Conservation (phyloP, 1,140 invertebrate genomes). For the Hycleus phaleratus region DNA sequence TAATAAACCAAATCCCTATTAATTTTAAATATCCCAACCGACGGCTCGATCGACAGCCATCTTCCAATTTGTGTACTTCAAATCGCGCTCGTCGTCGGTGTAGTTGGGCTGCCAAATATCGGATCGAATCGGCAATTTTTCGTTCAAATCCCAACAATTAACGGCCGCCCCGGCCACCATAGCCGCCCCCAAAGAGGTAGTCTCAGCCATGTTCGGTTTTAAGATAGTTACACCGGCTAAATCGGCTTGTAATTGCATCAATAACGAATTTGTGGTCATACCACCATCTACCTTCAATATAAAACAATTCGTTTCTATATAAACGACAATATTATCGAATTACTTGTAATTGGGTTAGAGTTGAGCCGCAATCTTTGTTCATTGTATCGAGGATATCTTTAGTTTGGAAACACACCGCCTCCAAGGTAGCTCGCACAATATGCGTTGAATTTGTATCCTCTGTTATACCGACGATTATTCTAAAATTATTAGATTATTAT, state of each 20-base stretch:
- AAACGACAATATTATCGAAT: background rate
- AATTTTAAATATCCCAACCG: conserved; percentile 56
- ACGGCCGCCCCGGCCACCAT: conserved; percentile 80
- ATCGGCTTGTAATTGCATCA: conserved; percentile 72
- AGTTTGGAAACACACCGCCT: conserved; percentile 78
- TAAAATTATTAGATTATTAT: conserved; percentile 27
- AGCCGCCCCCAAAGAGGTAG: conserved; percentile 82
- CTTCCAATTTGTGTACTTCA: conserved; percentile 83
- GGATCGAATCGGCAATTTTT: conserved; percentile 49
- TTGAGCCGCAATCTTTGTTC: conserved; percentile 76
- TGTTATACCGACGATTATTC: conserved; percentile 71
- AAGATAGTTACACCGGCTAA: conserved; percentile 46
- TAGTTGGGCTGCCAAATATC: conserved; percentile 75
- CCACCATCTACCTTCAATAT: conserved; percentile 75
- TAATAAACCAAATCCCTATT: too few relatives aligned
- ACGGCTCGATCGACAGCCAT: conserved; percentile 83
- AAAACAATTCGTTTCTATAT: conserved; percentile 42
- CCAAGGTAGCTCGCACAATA: conserved; percentile 68
- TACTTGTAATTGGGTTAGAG: conserved; percentile 62
- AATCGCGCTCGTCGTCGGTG: conserved; percentile 66
- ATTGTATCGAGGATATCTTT: conserved; percentile 78
- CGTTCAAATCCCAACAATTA: conserved; percentile 52
- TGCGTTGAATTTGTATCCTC: conserved; percentile 65
- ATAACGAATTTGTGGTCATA: conserved; percentile 77
- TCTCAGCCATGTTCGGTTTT: conserved; percentile 77